Conservation (phyloP, 2,113 vertebrate genomes). For the Tichodroma muraria region DNA sequence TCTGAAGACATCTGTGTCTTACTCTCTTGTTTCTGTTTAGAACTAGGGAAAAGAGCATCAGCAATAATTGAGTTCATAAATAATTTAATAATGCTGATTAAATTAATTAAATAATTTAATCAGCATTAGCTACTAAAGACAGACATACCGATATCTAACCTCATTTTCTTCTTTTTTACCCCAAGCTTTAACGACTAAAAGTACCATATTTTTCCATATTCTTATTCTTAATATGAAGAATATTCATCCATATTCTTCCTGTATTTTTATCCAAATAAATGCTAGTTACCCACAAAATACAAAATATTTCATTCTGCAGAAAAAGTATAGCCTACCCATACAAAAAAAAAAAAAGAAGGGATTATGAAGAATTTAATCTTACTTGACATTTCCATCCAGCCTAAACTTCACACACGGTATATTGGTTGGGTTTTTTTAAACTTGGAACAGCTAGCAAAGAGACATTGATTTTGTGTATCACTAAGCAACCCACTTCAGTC, state of each 20-base stretch:
- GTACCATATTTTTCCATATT: no score
- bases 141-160: not conserved
- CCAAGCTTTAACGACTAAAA: not conserved
- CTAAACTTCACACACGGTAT: not conserved
- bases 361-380: not conserved
- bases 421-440: not conserved
- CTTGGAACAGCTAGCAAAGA: not conserved
- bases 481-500: not conserved
- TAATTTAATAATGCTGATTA: no score
- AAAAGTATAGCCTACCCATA: not conserved
- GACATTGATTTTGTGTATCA: not conserved
- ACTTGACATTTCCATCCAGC: not conserved
- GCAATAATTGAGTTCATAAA: not conserved
- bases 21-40: not conserved
- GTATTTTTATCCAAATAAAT: not conserved
- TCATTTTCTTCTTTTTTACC: not conserved
- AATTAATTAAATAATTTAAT: no score
- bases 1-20: not conserved
- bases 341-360: not conserved
- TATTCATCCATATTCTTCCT: no score
- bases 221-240: no score
- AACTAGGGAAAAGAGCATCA: not conserved
- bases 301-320: not conserved
- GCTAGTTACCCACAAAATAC: not conserved
- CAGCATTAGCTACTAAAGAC: not conserved